Conservation (phyloP, 2,888 invertebrate species). For the Sphaerophoria rueppellii region DNA sequence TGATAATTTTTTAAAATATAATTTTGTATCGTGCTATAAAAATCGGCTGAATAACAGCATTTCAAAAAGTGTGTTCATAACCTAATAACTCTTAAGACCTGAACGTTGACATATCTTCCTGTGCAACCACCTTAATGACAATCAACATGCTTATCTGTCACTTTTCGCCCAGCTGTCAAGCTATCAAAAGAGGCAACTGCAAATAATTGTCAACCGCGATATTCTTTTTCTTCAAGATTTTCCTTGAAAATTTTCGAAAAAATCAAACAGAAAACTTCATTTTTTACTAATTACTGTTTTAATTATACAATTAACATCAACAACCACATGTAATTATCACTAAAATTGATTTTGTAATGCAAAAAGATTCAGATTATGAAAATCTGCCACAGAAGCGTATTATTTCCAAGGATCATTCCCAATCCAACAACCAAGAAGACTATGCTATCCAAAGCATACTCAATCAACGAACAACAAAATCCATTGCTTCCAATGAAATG, state of each 20-base stretch:
- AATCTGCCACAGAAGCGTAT: conserved; percentile 66
- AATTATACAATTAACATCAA: background rate
- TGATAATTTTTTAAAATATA: no score
- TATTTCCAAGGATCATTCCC: conserved; percentile 41
- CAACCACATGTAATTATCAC: conserved; percentile 25
- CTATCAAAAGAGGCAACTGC: conserved; percentile 11
- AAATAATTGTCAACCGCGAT: conserved; percentile 11
- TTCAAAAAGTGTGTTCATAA: no score
- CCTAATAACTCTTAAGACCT: background rate
- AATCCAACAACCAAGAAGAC: conserved; percentile 36
- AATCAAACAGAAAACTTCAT: background rate
- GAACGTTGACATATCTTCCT: background rate
- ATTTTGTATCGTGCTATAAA: no score
- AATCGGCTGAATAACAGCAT: no score
- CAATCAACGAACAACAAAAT: conserved; percentile 16
- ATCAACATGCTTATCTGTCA: background rate
- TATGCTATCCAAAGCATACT: conserved; percentile 17
- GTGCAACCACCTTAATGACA: conserved; percentile 6
- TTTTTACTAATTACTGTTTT: background rate
- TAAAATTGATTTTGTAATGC: conserved; percentile 58
- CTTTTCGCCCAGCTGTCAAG: background rate
- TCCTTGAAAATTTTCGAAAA: background rate
- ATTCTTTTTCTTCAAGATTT: conserved; percentile 14
- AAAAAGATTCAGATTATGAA: conserved; percentile 66
- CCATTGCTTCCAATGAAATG: conserved; percentile 42